These are phyloP conservation scores for Remorina albescens DNA, from an alignment of 2,797 vertebrate species.

Conservation along the genomic window DNA sequence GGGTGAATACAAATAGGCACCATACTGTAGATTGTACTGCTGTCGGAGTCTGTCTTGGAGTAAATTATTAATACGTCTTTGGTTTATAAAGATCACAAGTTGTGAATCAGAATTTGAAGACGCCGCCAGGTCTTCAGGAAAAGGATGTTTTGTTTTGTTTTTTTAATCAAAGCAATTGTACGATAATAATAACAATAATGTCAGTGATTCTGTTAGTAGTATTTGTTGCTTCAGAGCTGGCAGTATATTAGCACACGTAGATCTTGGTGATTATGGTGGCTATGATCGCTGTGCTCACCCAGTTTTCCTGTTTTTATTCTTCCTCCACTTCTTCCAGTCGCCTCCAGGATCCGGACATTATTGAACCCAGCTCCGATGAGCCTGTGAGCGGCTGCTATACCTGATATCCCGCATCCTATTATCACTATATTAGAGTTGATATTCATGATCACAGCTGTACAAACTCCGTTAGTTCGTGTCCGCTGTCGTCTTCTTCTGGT, in stretches of 20 bases:
- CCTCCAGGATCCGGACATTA: slow-evolving; percentile 86
- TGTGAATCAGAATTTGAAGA: too few relatives aligned
- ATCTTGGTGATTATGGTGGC: too few relatives aligned
- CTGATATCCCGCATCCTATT: slow-evolving; percentile 88
- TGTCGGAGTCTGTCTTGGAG: background rate
- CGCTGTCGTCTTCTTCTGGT: background rate
- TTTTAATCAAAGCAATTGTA: too few relatives aligned
- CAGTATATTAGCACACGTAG: too few relatives aligned
- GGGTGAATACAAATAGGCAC: too few relatives aligned
- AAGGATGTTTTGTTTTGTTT: too few relatives aligned
- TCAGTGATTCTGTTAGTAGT: too few relatives aligned
- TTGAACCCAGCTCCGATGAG: slow-evolving; percentile 77
- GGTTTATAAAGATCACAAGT: too few relatives aligned
- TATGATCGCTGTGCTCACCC: slow-evolving; percentile 66
- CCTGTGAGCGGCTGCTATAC: slow-evolving; percentile 83
- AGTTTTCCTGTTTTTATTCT: slow-evolving; percentile 83
- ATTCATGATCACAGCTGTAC: slow-evolving; percentile 14
- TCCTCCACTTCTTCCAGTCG: slow-evolving; percentile 85
- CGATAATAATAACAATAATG: too few relatives aligned
- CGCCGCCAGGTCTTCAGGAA: too few relatives aligned
- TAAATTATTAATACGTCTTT: background rate
- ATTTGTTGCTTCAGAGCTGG: too few relatives aligned
- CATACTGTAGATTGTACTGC: background rate
- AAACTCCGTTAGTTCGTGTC: too few relatives aligned
- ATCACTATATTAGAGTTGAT: slow-evolving; percentile 73